phyloP scores from a whole-genome alignment of 1,140 invertebrate species.

The Teleogryllus occipitalis region DNA sequence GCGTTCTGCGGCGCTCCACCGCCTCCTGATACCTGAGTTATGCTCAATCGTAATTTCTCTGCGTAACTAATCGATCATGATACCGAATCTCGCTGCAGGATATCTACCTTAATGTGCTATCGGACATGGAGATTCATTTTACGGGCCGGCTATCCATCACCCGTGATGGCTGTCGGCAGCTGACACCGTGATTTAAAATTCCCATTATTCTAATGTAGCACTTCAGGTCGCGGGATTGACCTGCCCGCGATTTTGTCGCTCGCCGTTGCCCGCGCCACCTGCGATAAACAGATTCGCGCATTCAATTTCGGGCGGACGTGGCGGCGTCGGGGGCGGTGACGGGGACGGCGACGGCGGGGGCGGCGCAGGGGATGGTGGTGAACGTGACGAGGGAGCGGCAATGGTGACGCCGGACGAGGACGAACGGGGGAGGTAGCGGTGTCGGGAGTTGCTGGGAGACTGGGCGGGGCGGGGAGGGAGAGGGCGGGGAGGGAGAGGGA shows the following conservation, averaged over 20 bases:
- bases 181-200: neutral
- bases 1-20: neutral
- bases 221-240: neutral
- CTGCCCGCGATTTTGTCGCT: neutral
- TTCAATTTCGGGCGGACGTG: neutral
- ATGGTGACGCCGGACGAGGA: neutral
- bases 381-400: too few relatives aligned
- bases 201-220: conserved; percentile 4
- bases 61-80: neutral
- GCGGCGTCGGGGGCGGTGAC: neutral
- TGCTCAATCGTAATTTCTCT: neutral
- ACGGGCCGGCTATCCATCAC: neutral
- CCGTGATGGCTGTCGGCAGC: neutral
- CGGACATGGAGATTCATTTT: conserved; percentile 4
- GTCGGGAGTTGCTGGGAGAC: too few relatives aligned
- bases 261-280: neutral
- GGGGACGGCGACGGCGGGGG: neutral
- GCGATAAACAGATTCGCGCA: neutral
- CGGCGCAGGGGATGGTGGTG: too few relatives aligned
- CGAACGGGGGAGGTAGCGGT: neutral
- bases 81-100: neutral
- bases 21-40: conserved; percentile 3
- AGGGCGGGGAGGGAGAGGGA: too few relatives aligned
- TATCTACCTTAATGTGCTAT: conserved; percentile 5
- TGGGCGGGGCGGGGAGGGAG: too few relatives aligned